phyloP scores from a whole-genome alignment of 1,140 invertebrate genomes.

The Papilio polytes region DNA sequence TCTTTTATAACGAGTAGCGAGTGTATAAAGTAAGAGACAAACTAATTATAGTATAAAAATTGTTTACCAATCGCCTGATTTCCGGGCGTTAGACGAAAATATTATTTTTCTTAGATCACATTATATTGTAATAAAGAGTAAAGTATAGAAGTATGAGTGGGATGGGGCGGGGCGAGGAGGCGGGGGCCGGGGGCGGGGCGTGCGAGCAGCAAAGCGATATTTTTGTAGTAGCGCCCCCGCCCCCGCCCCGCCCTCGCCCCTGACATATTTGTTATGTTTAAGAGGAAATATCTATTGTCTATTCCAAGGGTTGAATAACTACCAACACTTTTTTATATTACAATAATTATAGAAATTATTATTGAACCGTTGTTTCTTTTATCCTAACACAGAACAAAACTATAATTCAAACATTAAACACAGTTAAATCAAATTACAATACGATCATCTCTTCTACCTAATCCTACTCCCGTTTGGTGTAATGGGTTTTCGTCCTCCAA shows the following conservation, averaged over 20 bases:
- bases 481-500: no score
- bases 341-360: constrained; percentile 84
- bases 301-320: no score
- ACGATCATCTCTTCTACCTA: no score
- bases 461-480: no score
- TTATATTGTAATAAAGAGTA: constrained; percentile 82
- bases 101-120: constrained; percentile 84
- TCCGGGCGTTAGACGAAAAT: constrained; percentile 80
- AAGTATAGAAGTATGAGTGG: constrained; percentile 66
- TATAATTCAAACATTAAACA: no score
- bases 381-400: neutral
- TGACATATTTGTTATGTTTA: constrained; percentile 81
- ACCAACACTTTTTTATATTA: constrained; percentile 84
- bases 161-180: constrained; percentile 44
- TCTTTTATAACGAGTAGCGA: constrained; percentile 58
- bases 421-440: no score
- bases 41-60: constrained; percentile 80
- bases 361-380: constrained; percentile 73
- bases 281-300: constrained; percentile 72
- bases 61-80: constrained; percentile 75
- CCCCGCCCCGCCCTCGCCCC: constrained; percentile 45
- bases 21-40: constrained; percentile 71
- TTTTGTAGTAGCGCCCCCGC: constrained; percentile 73
- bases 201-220: constrained; percentile 70
- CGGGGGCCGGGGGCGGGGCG: constrained; percentile 53